These are phyloP conservation scores for Phocides pigmalion DNA, from an alignment of 1,140 invertebrate species.

Conservation along the genomic window DNA sequence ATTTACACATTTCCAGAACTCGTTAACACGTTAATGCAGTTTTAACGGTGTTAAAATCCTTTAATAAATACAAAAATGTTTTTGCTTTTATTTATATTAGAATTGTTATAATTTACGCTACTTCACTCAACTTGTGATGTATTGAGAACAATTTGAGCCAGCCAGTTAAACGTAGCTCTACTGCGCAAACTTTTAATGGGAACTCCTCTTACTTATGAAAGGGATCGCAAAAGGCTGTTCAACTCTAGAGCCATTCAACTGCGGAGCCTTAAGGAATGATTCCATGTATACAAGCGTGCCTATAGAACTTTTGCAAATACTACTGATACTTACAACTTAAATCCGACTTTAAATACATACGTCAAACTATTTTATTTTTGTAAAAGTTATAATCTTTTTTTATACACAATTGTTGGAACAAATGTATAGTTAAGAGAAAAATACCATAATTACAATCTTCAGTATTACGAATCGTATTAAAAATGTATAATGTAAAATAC, in stretches of 20 bases:
- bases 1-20: no score
- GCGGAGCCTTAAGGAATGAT: slow-evolving; percentile 16
- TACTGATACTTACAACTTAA: not conserved
- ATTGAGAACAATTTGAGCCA: slow-evolving; percentile 2
- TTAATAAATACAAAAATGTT: no score
- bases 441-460: no score
- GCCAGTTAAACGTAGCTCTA: not conserved
- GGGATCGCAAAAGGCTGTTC: slow-evolving; percentile 21
- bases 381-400: no score
- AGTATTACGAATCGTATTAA: no score
- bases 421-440: no score
- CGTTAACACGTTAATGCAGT: no score
- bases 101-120: not conserved
- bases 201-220: slow-evolving; percentile 10
- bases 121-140: not conserved
- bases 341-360: not conserved
- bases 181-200: slow-evolving; percentile 16
- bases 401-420: no score
- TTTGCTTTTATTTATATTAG: no score
- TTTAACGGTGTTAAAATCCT: no score
- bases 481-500: no score
- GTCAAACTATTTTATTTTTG: not conserved
- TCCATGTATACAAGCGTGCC: not conserved
- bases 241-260: slow-evolving; percentile 19
- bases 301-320: not conserved